phyloP scores from a whole-genome alignment of 2,113 vertebrate species.

The Trichechus manatus region DNA sequence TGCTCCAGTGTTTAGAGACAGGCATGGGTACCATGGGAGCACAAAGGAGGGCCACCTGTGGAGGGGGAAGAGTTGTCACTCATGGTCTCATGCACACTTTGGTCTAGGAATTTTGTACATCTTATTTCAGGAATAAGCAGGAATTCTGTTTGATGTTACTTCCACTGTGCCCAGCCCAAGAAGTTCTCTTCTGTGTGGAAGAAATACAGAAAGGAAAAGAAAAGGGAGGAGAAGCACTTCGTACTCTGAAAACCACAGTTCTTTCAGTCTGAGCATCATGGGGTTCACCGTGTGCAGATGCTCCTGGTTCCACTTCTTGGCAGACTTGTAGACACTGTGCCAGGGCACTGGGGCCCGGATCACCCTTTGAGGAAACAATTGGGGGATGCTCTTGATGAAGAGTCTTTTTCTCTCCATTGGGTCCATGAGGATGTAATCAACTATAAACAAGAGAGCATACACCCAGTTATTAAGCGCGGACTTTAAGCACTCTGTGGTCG shows the following conservation, averaged over 20 bases:
- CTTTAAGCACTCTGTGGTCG: neutral
- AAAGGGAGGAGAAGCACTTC: neutral
- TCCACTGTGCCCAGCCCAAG: too few species aligned
- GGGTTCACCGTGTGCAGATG: slow-evolving; percentile 91
- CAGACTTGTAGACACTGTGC: slow-evolving; percentile 85
- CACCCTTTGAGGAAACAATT: slow-evolving; percentile 89
- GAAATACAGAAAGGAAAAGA: neutral
- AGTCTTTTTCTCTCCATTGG: slow-evolving; percentile 91
- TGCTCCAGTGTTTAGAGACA: neutral
- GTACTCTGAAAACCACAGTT: slow-evolving; percentile 93
- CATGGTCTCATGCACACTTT: neutral
- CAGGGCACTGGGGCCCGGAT: slow-evolving; percentile 94
- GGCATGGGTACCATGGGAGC: accelerated
- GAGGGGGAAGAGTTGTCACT: neutral
- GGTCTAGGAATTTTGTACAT: neutral
- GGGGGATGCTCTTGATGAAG: slow-evolving; percentile 90
- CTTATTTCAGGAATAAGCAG: neutral
- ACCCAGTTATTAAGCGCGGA: neutral
- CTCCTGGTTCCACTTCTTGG: slow-evolving; percentile 88
- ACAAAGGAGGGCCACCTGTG: neutral
- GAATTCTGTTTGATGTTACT: neutral
- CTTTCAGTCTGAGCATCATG: slow-evolving; percentile 91
- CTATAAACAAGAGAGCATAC: slow-evolving; percentile 82
- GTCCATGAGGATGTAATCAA: slow-evolving; percentile 95
- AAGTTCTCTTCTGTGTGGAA: neutral